Evolutionary conservation across 2,797 vertebrate genomes (phyloP).

Genomic region (Scolopax rusticola): DNA sequence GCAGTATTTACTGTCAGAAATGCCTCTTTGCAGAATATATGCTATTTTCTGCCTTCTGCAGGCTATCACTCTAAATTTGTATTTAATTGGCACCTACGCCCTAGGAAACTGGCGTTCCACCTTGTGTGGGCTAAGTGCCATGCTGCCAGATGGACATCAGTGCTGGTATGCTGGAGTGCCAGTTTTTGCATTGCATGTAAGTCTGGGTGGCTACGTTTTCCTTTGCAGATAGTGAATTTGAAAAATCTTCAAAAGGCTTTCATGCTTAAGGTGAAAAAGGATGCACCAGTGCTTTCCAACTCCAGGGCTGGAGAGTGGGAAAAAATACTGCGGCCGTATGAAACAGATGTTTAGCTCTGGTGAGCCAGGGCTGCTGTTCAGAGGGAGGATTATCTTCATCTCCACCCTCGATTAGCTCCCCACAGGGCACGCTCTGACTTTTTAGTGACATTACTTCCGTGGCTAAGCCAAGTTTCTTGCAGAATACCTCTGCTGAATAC

Average conservation of each 20-base stretch:
- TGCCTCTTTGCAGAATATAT: conserved; percentile 46
- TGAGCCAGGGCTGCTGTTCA: background rate
- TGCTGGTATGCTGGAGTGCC: conserved; percentile 64
- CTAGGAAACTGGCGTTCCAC: conserved; percentile 12
- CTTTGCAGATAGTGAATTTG: background rate
- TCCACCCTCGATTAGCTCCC: conserved; percentile 35
- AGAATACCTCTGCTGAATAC: conserved; percentile 11
- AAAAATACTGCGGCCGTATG: rapidly evolving
- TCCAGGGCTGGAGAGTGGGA: background rate
- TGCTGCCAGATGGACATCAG: conserved; percentile 75
- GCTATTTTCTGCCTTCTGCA: conserved; percentile 71
- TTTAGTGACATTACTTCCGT: conserved; percentile 15
- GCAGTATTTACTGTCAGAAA: conserved; percentile 57
- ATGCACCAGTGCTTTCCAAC: background rate
- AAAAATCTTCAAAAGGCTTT: background rate
- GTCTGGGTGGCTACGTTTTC: background rate
- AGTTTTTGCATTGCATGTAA: background rate
- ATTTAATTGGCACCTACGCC: conserved; percentile 61
- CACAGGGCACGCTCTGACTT: background rate
- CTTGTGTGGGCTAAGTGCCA: conserved; percentile 71
- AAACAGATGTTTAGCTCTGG: background rate
- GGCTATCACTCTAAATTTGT: conserved; percentile 70
- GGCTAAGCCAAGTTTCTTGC: background rate
- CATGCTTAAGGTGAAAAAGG: background rate
- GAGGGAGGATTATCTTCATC: background rate